These are phyloP conservation scores for Drosophila nr. medialis DNA, from an alignment of 2,888 invertebrate species.

Conservation along the genomic window DNA sequence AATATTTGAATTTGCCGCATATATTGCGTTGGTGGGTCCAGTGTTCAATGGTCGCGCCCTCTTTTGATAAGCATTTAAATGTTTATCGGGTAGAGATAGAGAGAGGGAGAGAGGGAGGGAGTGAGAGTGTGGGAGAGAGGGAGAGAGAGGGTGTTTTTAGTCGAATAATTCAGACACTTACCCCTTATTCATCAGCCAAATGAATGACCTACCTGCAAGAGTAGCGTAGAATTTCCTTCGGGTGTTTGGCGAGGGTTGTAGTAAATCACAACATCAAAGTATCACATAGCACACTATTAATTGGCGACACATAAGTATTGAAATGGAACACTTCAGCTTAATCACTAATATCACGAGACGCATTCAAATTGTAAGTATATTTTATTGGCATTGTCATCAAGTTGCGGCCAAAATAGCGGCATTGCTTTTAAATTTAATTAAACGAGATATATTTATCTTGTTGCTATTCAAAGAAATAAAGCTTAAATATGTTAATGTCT, in stretches of 20 bases:
- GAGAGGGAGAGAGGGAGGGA: background rate
- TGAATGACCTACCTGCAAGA: slow-evolving; percentile 33
- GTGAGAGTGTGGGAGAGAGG: background rate
- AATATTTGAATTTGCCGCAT: background rate
- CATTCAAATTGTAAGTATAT: slow-evolving; percentile 9
- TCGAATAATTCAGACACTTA: slow-evolving; percentile 21
- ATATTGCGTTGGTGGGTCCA: background rate
- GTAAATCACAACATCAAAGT: background rate
- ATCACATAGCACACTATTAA: slow-evolving; percentile 25
- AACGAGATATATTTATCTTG: background rate
- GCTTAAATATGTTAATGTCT: slow-evolving; percentile 29
- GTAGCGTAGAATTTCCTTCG: slow-evolving; percentile 21
- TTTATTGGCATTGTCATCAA: background rate
- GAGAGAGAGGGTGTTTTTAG: background rate
- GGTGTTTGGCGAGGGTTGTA: slow-evolving; percentile 5
- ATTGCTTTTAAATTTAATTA: slow-evolving; percentile 13
- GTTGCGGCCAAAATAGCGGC: slow-evolving; percentile 4
- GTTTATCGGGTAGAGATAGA: background rate
- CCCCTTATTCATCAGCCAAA: slow-evolving; percentile 3
- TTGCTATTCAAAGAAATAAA: slow-evolving; percentile 12
- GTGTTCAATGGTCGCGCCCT: slow-evolving; percentile 3
- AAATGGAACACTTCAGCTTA: slow-evolving; percentile 10
- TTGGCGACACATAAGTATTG: slow-evolving; percentile 9
- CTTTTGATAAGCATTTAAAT: slow-evolving; percentile 12
- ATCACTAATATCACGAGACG: slow-evolving; percentile 2